These are phyloP conservation scores for Sarcophaga peregrina DNA, from an alignment of 1,140 invertebrate species.

Conservation along the genomic window DNA sequence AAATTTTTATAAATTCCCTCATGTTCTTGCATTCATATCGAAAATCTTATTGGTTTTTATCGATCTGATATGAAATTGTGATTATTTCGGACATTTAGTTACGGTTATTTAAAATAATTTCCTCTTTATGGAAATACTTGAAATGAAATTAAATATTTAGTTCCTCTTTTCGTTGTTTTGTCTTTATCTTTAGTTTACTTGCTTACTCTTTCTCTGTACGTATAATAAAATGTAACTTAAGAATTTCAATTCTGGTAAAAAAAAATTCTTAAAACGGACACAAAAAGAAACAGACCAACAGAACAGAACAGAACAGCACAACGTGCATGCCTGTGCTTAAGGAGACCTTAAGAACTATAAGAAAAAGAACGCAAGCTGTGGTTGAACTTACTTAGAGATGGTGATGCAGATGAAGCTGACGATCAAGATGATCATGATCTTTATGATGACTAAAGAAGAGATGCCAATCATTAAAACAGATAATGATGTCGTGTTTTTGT, in stretches of 20 bases:
- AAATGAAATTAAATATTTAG: constrained; percentile 15
- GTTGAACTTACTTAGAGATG: background rate
- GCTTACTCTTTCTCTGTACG: background rate
- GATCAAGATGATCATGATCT: background rate
- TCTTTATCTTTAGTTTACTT: background rate
- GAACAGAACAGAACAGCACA: too few species aligned
- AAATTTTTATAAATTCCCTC: too few species aligned
- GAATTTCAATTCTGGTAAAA: background rate
- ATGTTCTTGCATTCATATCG: background rate
- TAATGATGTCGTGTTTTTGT: background rate
- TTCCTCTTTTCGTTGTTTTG: background rate
- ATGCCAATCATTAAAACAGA: constrained; percentile 17
- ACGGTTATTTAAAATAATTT: constrained; percentile 20
- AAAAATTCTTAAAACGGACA: background rate
- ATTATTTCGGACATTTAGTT: background rate
- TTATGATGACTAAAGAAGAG: background rate
- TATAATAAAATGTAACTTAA: background rate
- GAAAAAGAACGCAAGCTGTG: too few species aligned
- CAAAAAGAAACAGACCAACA: too few species aligned
- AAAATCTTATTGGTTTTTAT: constrained; percentile 5
- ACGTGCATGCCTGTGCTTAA: too few species aligned
- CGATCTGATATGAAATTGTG: background rate
- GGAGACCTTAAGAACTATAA: too few species aligned
- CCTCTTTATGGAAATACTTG: background rate
- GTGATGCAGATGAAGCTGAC: background rate